phyloP scores from a whole-genome alignment of 2,888 invertebrate genomes.

The Callyntrura sp. region DNA sequence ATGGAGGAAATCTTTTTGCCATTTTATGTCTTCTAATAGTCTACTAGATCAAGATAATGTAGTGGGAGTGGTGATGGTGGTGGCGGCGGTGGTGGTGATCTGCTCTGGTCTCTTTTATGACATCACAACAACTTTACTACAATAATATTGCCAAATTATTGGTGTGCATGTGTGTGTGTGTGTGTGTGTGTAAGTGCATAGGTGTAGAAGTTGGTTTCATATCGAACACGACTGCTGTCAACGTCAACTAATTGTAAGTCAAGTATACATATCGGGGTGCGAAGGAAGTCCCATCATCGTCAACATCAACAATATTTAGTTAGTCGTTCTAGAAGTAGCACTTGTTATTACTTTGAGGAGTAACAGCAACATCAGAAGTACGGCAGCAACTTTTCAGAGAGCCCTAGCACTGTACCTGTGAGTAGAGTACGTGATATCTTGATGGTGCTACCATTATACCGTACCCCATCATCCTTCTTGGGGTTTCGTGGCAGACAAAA shows the following conservation, averaged over 20 bases:
- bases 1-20: slow-evolving; percentile 48
- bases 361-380: not conserved
- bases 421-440: not conserved
- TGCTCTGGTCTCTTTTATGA: not conserved
- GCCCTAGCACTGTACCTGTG: not conserved
- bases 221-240: slow-evolving; percentile 3
- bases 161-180: not conserved
- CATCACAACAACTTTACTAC: not conserved
- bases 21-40: slow-evolving; percentile 70
- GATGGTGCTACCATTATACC: not conserved
- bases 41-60: slow-evolving; percentile 71
- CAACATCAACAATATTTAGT: slow-evolving; percentile 1
- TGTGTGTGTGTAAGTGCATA: not conserved
- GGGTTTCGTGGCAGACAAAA: not conserved
- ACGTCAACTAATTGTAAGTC: not conserved
- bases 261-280: not conserved
- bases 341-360: slow-evolving; percentile 9
- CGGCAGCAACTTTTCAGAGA: not conserved
- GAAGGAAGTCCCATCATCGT: slow-evolving; percentile 5
- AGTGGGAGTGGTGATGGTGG: slow-evolving; percentile 76
- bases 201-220: no score
- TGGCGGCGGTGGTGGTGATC: not conserved
- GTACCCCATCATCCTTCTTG: not conserved
- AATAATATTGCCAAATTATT: not conserved
- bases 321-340: not conserved